phyloP scores from a whole-genome alignment of 2,113 vertebrate species.

The Hemiscyllium ocellatum region DNA sequence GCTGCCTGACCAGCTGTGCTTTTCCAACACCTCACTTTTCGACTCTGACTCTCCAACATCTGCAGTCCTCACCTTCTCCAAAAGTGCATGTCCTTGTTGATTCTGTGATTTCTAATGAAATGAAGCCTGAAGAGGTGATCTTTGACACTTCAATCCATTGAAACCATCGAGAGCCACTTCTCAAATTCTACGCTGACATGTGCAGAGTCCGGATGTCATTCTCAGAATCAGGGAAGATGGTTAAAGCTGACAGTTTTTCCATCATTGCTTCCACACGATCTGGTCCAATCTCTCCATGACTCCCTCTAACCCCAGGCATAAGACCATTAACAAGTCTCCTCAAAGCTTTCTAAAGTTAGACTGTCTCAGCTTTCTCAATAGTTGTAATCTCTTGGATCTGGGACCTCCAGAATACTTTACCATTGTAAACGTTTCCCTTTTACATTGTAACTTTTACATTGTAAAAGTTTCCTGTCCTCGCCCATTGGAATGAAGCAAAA shows the following conservation, averaged over 20 bases:
- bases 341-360: background rate
- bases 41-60: too few relatives aligned
- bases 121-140: too few relatives aligned
- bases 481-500: background rate
- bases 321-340: background rate
- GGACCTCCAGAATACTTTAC: background rate
- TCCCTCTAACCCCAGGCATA: background rate
- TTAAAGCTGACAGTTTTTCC: background rate
- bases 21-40: too few relatives aligned
- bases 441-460: too few relatives aligned
- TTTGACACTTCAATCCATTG: too few relatives aligned
- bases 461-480: background rate
- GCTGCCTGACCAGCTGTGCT: too few relatives aligned
- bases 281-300: background rate
- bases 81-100: too few relatives aligned
- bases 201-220: background rate
- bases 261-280: background rate
- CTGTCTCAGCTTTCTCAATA: background rate
- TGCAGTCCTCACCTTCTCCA: too few relatives aligned
- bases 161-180: background rate
- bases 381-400: background rate
- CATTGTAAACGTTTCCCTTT: too few relatives aligned
- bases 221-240: background rate
- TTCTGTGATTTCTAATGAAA: too few relatives aligned
- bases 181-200: background rate